Evolutionary conservation across 2,888 invertebrate species (phyloP).

Genomic region (Nesidiocoris tenuis): DNA sequence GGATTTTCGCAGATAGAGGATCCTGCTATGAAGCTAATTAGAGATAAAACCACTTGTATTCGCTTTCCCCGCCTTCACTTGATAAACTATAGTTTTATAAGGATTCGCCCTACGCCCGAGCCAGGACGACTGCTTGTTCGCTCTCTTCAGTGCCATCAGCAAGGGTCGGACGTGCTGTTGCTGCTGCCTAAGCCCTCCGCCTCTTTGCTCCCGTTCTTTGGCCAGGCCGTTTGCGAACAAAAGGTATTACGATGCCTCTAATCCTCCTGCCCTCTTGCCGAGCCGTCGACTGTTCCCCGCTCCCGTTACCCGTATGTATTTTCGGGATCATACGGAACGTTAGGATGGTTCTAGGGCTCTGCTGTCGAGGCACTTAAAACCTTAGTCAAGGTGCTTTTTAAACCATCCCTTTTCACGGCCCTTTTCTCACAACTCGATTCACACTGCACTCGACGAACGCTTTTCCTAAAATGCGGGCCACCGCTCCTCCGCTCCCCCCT

Average conservation of each 20-base stretch:
- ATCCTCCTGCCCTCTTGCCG: background rate
- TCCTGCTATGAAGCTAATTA: conserved; percentile 36
- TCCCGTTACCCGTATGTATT: conserved; percentile 49
- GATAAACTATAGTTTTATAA: conserved; percentile 37
- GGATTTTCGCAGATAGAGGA: conserved; percentile 19
- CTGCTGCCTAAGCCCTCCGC: background rate
- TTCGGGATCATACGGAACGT: conserved; percentile 49
- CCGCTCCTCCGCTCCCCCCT: background rate
- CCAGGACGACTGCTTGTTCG: background rate
- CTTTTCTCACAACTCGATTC: background rate
- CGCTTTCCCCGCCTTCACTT: conserved; percentile 21
- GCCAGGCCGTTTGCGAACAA: conserved; percentile 47
- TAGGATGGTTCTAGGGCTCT: conserved; percentile 11
- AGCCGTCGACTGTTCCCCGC: conserved; percentile 42
- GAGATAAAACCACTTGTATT: conserved; percentile 36
- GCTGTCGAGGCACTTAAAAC: conserved; percentile 5
- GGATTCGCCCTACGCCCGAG: conserved; percentile 3
- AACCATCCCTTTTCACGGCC: conserved; percentile 28
- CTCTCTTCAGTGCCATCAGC: background rate
- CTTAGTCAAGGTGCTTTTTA: conserved; percentile 34
- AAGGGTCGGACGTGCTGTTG: background rate
- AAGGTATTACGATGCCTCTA: conserved; percentile 48
- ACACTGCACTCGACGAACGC: background rate
- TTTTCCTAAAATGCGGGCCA: background rate
- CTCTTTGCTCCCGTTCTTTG: conserved; percentile 38